A percentile compares a stretch with the other conserved stretches of the same genome.
Evolutionary conservation across 2,113 vertebrate genomes (phyloP).

Genomic region (Sceloporus tristichus): DNA sequence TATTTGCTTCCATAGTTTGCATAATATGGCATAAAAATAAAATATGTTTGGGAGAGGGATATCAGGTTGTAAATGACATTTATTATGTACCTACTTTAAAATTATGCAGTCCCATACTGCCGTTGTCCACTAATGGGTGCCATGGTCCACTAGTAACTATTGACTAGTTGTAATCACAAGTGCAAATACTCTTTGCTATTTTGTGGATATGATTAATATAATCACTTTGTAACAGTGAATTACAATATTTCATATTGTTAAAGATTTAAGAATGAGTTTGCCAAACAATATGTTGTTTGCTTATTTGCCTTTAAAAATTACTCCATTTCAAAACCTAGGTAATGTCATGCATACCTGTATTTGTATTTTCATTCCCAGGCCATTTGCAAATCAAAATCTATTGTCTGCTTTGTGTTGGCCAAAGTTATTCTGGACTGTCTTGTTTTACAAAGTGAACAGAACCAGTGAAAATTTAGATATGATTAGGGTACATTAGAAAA

Average conservation of each 20-base stretch:
- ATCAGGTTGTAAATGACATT: conserved; percentile 54
- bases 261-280: conserved; percentile 24
- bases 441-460: not conserved
- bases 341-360: not conserved
- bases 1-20: conserved; percentile 39
- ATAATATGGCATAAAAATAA: conserved; percentile 41
- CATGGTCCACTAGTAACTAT: conserved; percentile 47
- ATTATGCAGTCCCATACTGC: conserved; percentile 56
- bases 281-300: not conserved
- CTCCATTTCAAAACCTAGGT: not conserved
- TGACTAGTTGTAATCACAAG: conserved; percentile 1
- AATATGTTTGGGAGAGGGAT: conserved; percentile 25
- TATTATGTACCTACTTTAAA: conserved; percentile 59
- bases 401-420: not conserved
- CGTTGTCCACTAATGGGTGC: conserved; percentile 34
- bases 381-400: not conserved
- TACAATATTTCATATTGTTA: not conserved
- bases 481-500: not conserved
- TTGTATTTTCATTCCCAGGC: not conserved
- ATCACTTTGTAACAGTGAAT: not conserved
- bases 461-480: not conserved
- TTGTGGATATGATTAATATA: not conserved
- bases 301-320: conserved; percentile 12
- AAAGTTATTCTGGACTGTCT: not conserved
- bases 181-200: not conserved